Evolutionary conservation across 2,113 vertebrate genomes (phyloP).

Genomic region (Polypterus senegalus): DNA sequence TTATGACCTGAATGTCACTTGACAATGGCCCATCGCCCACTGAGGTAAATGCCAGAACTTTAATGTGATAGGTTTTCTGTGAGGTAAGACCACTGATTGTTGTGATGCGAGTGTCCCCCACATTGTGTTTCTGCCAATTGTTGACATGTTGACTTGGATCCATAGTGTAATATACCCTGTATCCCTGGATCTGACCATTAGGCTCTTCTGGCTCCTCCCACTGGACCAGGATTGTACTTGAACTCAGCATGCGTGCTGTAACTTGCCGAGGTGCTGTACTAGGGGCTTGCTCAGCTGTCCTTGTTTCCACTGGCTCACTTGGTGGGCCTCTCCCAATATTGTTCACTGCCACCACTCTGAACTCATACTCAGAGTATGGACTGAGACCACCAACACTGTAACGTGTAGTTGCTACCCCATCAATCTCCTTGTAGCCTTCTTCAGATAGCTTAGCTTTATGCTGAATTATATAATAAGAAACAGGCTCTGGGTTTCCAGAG

Average conservation of each 20-base stretch:
- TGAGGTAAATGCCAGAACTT: conserved; percentile 91
- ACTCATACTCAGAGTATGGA: conserved; percentile 95
- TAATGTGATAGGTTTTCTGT: conserved; percentile 92
- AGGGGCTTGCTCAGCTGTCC: conserved; percentile 91
- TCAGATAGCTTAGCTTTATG: conserved; percentile 87
- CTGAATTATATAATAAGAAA: conserved; percentile 95
- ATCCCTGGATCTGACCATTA: conserved; percentile 94
- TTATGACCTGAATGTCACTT: conserved; percentile 91
- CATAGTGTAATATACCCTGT: conserved; percentile 92
- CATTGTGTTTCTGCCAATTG: conserved; percentile 91
- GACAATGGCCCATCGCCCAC: conserved; percentile 94
- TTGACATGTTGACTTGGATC: conserved; percentile 80
- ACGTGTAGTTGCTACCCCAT: conserved; percentile 90
- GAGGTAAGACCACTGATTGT: conserved; percentile 87
- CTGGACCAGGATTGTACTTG: conserved; percentile 89
- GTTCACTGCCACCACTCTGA: conserved; percentile 90
- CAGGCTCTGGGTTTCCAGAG: conserved; percentile 92
- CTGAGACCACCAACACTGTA: conserved; percentile 95
- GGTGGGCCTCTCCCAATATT: conserved; percentile 88
- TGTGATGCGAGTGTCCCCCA: conserved; percentile 82
- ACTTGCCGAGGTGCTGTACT: conserved; percentile 89
- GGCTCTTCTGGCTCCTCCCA: conserved; percentile 97
- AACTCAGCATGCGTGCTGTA: conserved; percentile 87
- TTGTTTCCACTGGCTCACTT: conserved; percentile 83
- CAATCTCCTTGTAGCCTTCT: conserved; percentile 89